Conservation (phyloP, 2,113 vertebrate genomes). For the Phocoena phocoena region DNA sequence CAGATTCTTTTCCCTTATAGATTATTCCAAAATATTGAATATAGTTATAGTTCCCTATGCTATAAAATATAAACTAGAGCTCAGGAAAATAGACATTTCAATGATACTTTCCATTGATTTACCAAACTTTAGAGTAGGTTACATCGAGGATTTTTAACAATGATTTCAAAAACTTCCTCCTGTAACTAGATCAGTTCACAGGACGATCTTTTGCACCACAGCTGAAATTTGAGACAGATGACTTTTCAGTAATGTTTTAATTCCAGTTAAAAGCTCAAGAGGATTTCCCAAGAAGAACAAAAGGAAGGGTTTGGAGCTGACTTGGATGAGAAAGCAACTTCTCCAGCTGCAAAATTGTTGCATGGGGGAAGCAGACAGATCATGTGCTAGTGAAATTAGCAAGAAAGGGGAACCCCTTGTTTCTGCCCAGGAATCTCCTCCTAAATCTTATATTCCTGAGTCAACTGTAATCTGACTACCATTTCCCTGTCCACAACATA, state of each 20-base stretch:
- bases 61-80: background rate
- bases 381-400: background rate
- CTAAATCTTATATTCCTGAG: constrained; percentile 7
- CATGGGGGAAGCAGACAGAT: background rate
- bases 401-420: background rate
- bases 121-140: background rate
- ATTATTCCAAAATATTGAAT: background rate
- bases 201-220: background rate
- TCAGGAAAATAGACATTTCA: background rate
- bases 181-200: background rate
- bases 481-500: background rate
- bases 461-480: background rate
- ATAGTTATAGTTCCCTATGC: background rate
- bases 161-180: background rate
- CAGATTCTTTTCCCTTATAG: background rate
- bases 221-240: constrained; percentile 44
- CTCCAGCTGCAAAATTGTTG: background rate
- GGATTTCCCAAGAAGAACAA: constrained; percentile 43
- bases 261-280: constrained; percentile 46
- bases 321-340: background rate
- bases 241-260: constrained; percentile 61
- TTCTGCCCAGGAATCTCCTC: background rate
- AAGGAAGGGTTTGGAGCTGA: background rate
- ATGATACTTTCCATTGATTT: background rate
- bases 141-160: background rate